Evolutionary conservation across 2,888 invertebrate species (phyloP).

Genomic region (Stegophylla sp.): DNA sequence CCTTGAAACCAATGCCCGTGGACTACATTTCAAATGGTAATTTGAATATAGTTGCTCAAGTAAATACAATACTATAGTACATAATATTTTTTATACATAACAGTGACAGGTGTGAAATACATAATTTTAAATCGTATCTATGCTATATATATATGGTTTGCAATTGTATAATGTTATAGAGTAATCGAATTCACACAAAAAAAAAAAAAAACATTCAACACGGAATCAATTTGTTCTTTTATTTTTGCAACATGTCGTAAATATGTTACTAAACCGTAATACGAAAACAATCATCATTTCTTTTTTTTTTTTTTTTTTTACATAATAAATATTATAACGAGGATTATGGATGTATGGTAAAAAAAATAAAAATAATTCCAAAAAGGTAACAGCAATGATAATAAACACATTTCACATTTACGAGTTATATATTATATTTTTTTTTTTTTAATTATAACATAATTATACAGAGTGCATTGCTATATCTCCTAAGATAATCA

Average conservation of each 20-base stretch:
- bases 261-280: slow-evolving; percentile 29
- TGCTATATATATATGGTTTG: too few relatives aligned
- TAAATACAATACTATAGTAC: slow-evolving; percentile 38
- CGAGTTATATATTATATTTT: background rate
- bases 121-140: slow-evolving; percentile 24
- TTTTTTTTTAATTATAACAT: too few relatives aligned
- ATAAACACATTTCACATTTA: too few relatives aligned
- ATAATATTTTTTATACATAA: background rate
- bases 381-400: too few relatives aligned
- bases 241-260: slow-evolving; percentile 47
- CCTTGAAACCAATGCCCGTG: slow-evolving; percentile 42
- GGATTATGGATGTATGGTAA: too few relatives aligned
- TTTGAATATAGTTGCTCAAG: slow-evolving; percentile 46
- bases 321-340: too few relatives aligned
- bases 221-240: slow-evolving; percentile 22
- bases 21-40: slow-evolving; percentile 34
- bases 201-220: slow-evolving; percentile 22
- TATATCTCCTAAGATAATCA: too few relatives aligned
- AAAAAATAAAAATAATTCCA: too few relatives aligned
- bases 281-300: background rate
- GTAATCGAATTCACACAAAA: slow-evolving; percentile 28
- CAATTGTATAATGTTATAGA: background rate
- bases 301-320: background rate
- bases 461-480: too few relatives aligned
- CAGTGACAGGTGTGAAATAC: slow-evolving; percentile 44